These are phyloP conservation scores for Aldabrachelys gigantea DNA, from an alignment of 2,113 vertebrate genomes.

Conservation along the genomic window DNA sequence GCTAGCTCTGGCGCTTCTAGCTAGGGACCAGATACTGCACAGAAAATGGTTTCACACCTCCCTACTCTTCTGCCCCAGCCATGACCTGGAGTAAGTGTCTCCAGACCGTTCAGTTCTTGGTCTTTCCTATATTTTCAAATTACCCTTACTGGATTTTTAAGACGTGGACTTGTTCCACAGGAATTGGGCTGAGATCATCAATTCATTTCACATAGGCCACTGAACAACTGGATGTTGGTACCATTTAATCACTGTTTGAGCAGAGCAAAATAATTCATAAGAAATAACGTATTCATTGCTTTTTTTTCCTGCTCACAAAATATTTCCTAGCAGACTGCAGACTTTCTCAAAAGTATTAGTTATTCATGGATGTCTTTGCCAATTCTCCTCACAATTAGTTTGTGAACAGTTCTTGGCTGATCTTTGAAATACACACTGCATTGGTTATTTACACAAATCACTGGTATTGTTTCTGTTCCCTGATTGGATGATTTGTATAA, in stretches of 20 bases:
- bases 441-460: constrained; percentile 29
- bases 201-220: neutral
- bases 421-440: constrained; percentile 33
- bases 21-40: neutral
- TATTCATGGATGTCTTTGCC: constrained; percentile 7
- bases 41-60: neutral
- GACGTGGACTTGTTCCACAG: constrained; percentile 2
- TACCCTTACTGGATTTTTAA: constrained; percentile 31
- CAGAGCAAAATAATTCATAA: neutral
- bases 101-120: neutral
- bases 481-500: constrained; percentile 1
- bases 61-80: neutral
- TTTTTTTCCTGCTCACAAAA: neutral
- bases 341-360: constrained; percentile 18
- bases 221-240: constrained; percentile 13
- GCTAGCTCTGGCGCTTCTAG: fast-evolving
- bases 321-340: neutral
- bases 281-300: neutral
- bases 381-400: constrained; percentile 13
- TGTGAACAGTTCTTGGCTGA: constrained; percentile 25
- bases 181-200: neutral
- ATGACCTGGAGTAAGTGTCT: neutral
- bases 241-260: neutral
- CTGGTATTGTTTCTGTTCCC: neutral
- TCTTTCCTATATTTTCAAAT: neutral